These are phyloP conservation scores for Borostomias antarcticus DNA, from an alignment of 2,797 vertebrate genomes.

Conservation along the genomic window DNA sequence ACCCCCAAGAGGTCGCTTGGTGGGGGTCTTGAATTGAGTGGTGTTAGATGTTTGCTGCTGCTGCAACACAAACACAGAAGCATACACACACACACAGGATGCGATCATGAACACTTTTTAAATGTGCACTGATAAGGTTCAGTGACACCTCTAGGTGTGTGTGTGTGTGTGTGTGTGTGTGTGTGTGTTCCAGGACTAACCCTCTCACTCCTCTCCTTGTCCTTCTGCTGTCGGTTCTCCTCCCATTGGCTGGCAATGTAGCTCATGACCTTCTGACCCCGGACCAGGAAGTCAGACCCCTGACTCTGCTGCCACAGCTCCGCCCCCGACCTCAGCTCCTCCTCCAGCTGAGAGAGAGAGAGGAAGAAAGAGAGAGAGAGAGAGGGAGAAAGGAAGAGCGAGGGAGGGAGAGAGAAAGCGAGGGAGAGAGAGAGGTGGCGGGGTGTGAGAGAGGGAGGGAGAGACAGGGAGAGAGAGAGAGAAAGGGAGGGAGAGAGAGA, in stretches of 20 bases:
- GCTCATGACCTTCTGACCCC: slow-evolving; percentile 59
- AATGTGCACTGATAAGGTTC: not conserved
- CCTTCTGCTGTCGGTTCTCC: slow-evolving; percentile 59
- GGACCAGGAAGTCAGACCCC: slow-evolving; percentile 53
- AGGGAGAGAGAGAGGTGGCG: not conserved
- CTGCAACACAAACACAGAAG: slow-evolving; percentile 18
- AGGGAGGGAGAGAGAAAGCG: not conserved
- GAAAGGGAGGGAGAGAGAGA: not conserved
- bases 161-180: not conserved
- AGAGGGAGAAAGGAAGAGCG: not conserved
- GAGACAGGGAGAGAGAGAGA: not conserved
- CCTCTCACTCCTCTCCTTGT: slow-evolving; percentile 61
- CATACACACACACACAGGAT: not conserved
- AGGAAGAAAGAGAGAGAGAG: slow-evolving; percentile 9
- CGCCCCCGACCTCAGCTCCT: slow-evolving; percentile 59
- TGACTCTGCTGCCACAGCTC: slow-evolving; percentile 61
- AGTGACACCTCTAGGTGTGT: not conserved
- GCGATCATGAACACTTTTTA: too few species aligned
- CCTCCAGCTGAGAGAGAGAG: slow-evolving; percentile 57
- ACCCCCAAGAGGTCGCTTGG: slow-evolving; percentile 44
- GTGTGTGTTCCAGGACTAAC: slow-evolving; percentile 41
- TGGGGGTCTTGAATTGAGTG: slow-evolving; percentile 53
- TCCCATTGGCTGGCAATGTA: slow-evolving; percentile 64
- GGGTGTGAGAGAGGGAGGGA: too few species aligned
- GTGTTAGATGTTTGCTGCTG: slow-evolving; percentile 51